A percentile compares a stretch with the other conserved stretches of the same genome.
These are phyloP conservation scores for Oryzias melastigma DNA, from an alignment of 2,113 vertebrate species.

Conservation along the genomic window DNA sequence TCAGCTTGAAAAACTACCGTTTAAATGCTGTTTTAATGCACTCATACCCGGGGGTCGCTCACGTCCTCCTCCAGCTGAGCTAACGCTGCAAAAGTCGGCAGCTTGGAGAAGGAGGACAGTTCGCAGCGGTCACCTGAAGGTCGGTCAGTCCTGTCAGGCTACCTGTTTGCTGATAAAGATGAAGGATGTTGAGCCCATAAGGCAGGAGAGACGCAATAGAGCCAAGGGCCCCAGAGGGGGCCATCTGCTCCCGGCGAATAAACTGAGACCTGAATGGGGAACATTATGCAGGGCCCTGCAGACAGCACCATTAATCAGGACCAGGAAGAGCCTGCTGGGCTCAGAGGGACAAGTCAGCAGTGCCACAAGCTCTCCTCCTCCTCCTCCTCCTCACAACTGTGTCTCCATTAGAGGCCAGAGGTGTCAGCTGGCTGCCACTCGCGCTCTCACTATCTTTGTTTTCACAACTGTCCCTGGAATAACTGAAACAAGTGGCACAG, in stretches of 20 bases:
- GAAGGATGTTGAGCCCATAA: slow-evolving; percentile 51
- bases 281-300: slow-evolving; percentile 41
- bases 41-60: slow-evolving; percentile 10
- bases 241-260: slow-evolving; percentile 71
- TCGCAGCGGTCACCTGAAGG: slow-evolving; percentile 55
- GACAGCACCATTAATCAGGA: slow-evolving; percentile 73
- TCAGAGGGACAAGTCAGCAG: slow-evolving; percentile 58
- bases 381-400: slow-evolving; percentile 44
- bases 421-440: slow-evolving; percentile 48
- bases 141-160: slow-evolving; percentile 37
- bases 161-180: slow-evolving; percentile 55
- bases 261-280: slow-evolving; percentile 46
- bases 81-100: not conserved
- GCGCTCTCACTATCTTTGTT: slow-evolving; percentile 49
- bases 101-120: slow-evolving; percentile 31
- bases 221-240: slow-evolving; percentile 56
- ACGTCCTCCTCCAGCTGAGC: slow-evolving; percentile 1
- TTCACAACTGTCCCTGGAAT: slow-evolving; percentile 68
- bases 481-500: slow-evolving; percentile 38
- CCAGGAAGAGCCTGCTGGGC: slow-evolving; percentile 64
- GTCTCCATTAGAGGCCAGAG: slow-evolving; percentile 63
- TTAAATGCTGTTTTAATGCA: slow-evolving; percentile 7
- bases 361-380: slow-evolving; percentile 39
- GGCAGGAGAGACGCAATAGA: slow-evolving; percentile 42
- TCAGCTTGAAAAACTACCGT: slow-evolving; percentile 14